Evolutionary conservation across 1,140 invertebrate genomes (phyloP).

Genomic region (Whitmania pigra): DNA sequence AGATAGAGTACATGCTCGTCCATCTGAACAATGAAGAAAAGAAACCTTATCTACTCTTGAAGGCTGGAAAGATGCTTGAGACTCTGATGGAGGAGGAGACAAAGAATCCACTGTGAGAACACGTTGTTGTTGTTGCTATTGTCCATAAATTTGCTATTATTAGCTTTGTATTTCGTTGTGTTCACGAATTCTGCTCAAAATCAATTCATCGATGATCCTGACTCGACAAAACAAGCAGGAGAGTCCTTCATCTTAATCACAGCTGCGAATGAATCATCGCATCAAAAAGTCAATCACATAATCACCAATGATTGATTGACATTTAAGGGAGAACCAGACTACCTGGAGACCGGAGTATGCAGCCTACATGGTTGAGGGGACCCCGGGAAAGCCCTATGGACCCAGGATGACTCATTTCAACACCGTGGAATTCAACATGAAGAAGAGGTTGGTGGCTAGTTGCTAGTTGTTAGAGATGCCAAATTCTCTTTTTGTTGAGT

Average conservation of each 20-base stretch:
- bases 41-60: conserved; percentile 63
- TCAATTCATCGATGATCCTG: too few species aligned
- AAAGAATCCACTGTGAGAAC: conserved; percentile 63
- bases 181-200: too few species aligned
- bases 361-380: conserved; percentile 98
- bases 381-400: conserved; percentile 75
- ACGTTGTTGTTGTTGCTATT: background rate
- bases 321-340: conserved; percentile 31
- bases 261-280: background rate
- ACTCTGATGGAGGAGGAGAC: conserved; percentile 59
- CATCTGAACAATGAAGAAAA: conserved; percentile 82
- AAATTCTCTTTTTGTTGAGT: conserved; percentile 11
- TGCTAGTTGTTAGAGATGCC: background rate
- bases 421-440: conserved; percentile 95
- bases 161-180: too few species aligned
- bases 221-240: too few species aligned
- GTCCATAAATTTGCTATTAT: background rate
- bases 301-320: background rate
- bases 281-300: background rate
- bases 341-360: conserved; percentile 93
- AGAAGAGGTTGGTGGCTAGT: conserved; percentile 47
- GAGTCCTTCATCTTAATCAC: too few species aligned
- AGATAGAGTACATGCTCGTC: conserved; percentile 85
- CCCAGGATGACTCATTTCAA: conserved; percentile 86
- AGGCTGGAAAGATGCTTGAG: conserved; percentile 64